Conservation (phyloP, 1,140 invertebrate genomes). For the Listronotus oregonensis region DNA sequence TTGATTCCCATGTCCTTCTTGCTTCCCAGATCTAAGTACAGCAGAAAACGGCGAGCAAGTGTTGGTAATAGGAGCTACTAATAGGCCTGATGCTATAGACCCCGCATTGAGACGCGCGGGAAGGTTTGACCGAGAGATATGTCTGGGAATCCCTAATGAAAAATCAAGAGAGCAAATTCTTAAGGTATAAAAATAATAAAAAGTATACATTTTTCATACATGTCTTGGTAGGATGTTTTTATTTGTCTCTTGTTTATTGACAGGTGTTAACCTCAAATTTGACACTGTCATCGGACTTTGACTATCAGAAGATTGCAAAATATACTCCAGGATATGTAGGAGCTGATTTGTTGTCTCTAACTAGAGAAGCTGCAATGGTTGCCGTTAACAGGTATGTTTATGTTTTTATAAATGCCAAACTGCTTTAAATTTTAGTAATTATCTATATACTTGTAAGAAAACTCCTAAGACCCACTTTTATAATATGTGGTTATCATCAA, state of each 20-base stretch:
- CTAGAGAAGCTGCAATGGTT: constrained; percentile 83
- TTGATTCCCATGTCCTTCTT: neutral
- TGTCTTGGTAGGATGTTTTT: neutral
- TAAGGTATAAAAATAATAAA: constrained; percentile 57
- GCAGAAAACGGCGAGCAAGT: constrained; percentile 71
- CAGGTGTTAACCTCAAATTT: constrained; percentile 66
- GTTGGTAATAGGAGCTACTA: constrained; percentile 93
- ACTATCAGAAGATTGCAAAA: constrained; percentile 74
- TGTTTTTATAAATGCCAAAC: neutral
- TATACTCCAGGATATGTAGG: constrained; percentile 96
- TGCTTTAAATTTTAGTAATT: too few species aligned
- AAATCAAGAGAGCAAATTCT: constrained; percentile 77
- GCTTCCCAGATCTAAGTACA: constrained; percentile 60
- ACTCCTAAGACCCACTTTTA: too few species aligned
- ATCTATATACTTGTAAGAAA: too few species aligned
- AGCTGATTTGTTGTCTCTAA: constrained; percentile 87
- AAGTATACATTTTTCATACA: too few species aligned
- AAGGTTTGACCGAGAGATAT: constrained; percentile 91
- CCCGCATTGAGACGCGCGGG: constrained; percentile 89
- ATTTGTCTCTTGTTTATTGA: neutral
- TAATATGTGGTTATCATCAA: too few species aligned
- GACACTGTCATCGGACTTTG: constrained; percentile 70
- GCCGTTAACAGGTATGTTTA: constrained; percentile 73
- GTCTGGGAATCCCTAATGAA: constrained; percentile 90
- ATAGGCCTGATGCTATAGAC: constrained; percentile 90